Evolutionary conservation across 2,113 vertebrate genomes (phyloP).

Genomic region (Dinomys branickii): DNA sequence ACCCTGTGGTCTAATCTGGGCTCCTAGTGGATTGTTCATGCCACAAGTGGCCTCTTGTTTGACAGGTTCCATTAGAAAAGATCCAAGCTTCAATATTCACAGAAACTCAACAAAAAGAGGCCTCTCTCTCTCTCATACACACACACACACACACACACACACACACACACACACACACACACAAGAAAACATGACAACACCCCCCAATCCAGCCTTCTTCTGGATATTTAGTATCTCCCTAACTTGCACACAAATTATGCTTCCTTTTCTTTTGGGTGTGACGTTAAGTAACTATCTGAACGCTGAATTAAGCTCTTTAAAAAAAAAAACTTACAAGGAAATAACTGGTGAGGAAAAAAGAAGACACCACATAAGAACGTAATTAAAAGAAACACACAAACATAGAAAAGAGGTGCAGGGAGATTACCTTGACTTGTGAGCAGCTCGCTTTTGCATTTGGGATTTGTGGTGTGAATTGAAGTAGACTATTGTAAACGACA

Average conservation of each 20-base stretch:
- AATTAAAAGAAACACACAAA: constrained; percentile 66
- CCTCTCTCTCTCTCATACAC: no score
- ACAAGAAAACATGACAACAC: background rate
- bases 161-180: background rate
- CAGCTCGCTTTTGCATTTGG: constrained; percentile 77
- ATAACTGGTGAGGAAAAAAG: constrained; percentile 58
- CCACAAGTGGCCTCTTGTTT: background rate
- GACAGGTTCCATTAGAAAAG: constrained; percentile 47
- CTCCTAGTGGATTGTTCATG: background rate
- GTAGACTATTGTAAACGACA: constrained; percentile 83
- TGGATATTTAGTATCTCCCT: background rate
- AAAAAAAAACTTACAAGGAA: constrained; percentile 23
- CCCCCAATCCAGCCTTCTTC: background rate
- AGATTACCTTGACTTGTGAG: constrained; percentile 47
- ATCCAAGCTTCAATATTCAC: background rate
- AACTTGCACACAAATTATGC: constrained; percentile 18
- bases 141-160: background rate
- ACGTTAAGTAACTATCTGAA: constrained; percentile 55
- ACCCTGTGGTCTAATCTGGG: background rate
- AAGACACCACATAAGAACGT: constrained; percentile 61
- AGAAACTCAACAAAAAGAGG: background rate
- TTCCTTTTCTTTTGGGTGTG: constrained; percentile 33
- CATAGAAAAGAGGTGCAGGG: background rate
- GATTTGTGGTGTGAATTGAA: constrained; percentile 81
- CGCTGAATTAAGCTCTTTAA: background rate